Base-by-base conservation (phyloP, 1,140 invertebrate species). In the Liolophura sinensis region DNA sequence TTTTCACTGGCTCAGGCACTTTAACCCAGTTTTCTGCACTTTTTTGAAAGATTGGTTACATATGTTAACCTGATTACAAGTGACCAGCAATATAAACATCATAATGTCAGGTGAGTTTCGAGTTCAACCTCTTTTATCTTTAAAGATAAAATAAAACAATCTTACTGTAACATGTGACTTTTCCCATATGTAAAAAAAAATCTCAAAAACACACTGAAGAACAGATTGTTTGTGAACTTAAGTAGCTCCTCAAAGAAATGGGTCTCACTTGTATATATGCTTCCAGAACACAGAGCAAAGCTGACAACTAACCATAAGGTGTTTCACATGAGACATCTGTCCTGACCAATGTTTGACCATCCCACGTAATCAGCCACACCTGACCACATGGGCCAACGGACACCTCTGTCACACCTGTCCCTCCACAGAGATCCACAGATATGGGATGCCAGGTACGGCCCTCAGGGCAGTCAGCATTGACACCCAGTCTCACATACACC, bases 401-500 rank as follows among this genome's bases (percentile, higher is more conserved):
- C 18, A 96, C 89, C 82, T 93, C 92, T 71, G 88, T 90, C 1
- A 94, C 90, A 85, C 96, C 93, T 81, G 89, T 88, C 55, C 91
- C 90, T 22, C 88, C 86, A 40, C 31, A 40, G 3, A 40, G 9
- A 47, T 67, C 62, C 16, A 92, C 89, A 70, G 89, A 87, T 40
- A 96, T 88, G 62, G 90, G 88, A 48, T 88, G 89, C 94, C 94
- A 96, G 24, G 89, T 87, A 62, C 89, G 85, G 12, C 94, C 94
- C 87, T 96, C 94, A 0, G 94, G 94, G 66, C 91, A 91, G 49
- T 87, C 89, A 52, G 89, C 89, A 69, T 88, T 91, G 5, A 95
- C 93, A 7, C 91, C 91, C 62, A 89, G 88, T 68, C 94, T 87
- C 75, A 92, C 93, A 90, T 95, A 93, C 31, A 94, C 90, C 90